Base-by-base conservation (phyloP, 2,113 vertebrate genomes). In the Myotis davidii region DNA sequence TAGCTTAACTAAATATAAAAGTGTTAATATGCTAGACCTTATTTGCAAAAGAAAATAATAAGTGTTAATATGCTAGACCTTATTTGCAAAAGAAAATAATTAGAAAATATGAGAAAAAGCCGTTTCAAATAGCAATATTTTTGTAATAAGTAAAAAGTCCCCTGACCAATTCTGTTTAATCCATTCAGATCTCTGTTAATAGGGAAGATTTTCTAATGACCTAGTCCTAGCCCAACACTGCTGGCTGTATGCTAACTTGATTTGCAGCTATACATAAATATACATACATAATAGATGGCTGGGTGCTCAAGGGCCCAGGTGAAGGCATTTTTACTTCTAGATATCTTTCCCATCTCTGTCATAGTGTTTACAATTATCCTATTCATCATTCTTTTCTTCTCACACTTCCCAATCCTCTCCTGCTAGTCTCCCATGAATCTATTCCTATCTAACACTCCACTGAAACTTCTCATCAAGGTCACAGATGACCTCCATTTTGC, bases 41-140 rank as follows among this genome's bases (percentile, higher is more conserved):
- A 69, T 37, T 90, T 59, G 77, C 59, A 92, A 85, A 94, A 54
- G 48, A 88, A 94, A 83, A 52, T 61, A n/a, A n/a, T n/a, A 95
- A 78, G 32, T 67, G 78, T 86, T 64, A 89, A 83, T 39, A 52
- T 37, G 64, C 69, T 74, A 92, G 61, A 39, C 11, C 27, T 85
- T 94, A 69, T 37, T 90, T 59, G 77, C 59, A 92, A 85, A 94
- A 54, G 48, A 88, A 94, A 83, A 52, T 61, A n/a, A n/a, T n/a
- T n/a, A n/a, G n/a, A n/a, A n/a, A n/a, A n/a, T n/a, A 48, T 9
- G 4, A 77, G 29, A 78, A 70, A 82, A 76, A 78, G 42, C 32
- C 6, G 56, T 79, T 92, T 96, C 59, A 92, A 95, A 87, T 14
- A 87, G 76, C 50, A 87, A 17, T 89, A 45, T 65, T 96, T 92